Evolutionary conservation across 2,113 vertebrate species (phyloP), one percentile per base, ranked within the genome.

Genomic region (Oceanodroma tethys): DNA sequence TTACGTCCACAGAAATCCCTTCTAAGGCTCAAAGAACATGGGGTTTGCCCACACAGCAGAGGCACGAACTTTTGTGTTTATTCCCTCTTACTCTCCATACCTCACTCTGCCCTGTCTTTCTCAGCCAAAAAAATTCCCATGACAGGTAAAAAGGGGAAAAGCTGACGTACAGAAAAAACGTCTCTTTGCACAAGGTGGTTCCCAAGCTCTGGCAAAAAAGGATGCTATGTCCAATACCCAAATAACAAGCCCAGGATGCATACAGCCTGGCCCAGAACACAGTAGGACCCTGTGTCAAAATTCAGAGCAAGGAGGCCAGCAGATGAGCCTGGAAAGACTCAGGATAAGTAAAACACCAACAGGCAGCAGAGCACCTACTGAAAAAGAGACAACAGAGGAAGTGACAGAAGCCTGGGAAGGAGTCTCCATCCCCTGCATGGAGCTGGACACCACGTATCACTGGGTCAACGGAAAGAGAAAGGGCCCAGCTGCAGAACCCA

Each of bases 21-120:
- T 38, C 52, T 20, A 25, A 3, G 36, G 84, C 56, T 79, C 5
- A 0, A 68, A 63, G 1, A 5, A 40, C n/a, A 55, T 1, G 1
- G 4, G 36, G 21, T n/a, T 55, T 93, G 34, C 62, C 11, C 56
- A 86, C 78, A 59, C 2, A 78, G 48, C 50, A 81, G 59, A 68
- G 17, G 29, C 59, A 62, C 5, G 50, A 79, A 50, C 43, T 56
- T 34, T 59, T 26, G 11, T 9, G 16, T 50, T 62, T 66, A 48
- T 59, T 7, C 19, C 12, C 21, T 71, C 36, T 70, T 36, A 53
- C 59, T 25, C 50, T 78, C 76, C 23, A 34, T 9, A 45, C 16
- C 29, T 89, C 56, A n/a, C 38, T 81, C 73, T 81, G 47, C 25
- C 19, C 6, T 43, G 36, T n/a, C 71, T 42, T 81, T 71, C 63